Conservation (phyloP, 2,888 invertebrate species). For the Dolomedes plantarius region DNA sequence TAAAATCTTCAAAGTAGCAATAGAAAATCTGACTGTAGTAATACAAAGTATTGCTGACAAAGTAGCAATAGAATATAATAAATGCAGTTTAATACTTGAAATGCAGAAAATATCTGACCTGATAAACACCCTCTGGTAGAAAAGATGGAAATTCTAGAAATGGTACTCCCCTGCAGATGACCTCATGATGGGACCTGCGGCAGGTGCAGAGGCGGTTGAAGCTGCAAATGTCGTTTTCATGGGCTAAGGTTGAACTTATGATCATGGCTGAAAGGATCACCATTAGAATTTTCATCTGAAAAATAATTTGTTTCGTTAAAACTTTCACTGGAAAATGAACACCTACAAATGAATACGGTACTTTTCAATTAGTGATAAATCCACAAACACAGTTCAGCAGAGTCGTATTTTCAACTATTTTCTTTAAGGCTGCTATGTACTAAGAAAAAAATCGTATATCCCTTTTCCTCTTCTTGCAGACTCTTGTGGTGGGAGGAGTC, state of each 20-base stretch:
- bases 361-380: background rate
- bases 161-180: slow-evolving; percentile 71
- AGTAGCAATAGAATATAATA: too few species aligned
- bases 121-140: slow-evolving; percentile 59
- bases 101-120: too few species aligned
- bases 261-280: slow-evolving; percentile 31
- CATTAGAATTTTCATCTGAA: slow-evolving; percentile 36
- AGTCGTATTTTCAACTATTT: too few species aligned
- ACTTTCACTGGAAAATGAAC: background rate
- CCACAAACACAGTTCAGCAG: too few species aligned
- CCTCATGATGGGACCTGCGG: slow-evolving; percentile 56
- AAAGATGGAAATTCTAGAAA: slow-evolving; percentile 54
- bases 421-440: too few species aligned
- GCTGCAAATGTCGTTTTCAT: slow-evolving; percentile 59
- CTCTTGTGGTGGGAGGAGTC: too few species aligned
- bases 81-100: too few species aligned
- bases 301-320: background rate
- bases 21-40: too few species aligned
- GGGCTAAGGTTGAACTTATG: background rate
- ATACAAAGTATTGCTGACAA: too few species aligned
- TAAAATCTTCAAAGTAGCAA: too few species aligned
- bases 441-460: too few species aligned
- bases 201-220: slow-evolving; percentile 72
- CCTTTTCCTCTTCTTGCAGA: too few species aligned
- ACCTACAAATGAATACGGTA: background rate